Percentiles rank a stretch among this genome's conserved stretches.
These are phyloP conservation scores for Cavia porcellus DNA, from an alignment of 2,113 vertebrate genomes.

Conservation along the genomic window DNA sequence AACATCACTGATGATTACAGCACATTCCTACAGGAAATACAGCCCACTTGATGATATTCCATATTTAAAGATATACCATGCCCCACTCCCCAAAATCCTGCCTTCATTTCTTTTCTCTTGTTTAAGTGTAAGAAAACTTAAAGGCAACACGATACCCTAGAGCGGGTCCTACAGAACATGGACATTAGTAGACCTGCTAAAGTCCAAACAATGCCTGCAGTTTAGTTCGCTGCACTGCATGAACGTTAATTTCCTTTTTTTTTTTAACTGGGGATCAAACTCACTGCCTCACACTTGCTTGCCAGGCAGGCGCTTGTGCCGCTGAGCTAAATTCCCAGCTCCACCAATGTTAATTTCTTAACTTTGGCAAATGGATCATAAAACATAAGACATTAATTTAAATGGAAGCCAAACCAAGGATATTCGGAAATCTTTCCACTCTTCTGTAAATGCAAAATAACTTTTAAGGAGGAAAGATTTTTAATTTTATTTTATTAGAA, in stretches of 20 bases:
- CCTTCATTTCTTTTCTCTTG: background rate
- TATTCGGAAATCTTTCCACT: background rate
- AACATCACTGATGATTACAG: background rate
- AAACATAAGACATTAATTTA: background rate
- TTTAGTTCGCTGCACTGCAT: fast-evolving
- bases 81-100: background rate
- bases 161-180: background rate
- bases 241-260: too few relatives aligned
- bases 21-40: background rate
- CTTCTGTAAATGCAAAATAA: background rate
- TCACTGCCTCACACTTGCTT: too few relatives aligned
- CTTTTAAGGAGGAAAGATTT: background rate
- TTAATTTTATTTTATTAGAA: background rate
- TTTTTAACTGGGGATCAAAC: too few relatives aligned
- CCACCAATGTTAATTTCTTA: background rate
- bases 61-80: background rate
- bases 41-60: background rate
- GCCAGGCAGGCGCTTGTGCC: too few relatives aligned
- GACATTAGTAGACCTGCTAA: background rate
- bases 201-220: background rate
- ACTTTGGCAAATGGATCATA: background rate
- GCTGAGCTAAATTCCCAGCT: too few relatives aligned
- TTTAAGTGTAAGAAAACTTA: background rate
- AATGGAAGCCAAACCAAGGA: background rate
- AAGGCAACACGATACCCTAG: background rate